Percentiles rank a stretch among this genome's conserved stretches.
These are phyloP conservation scores for Pholis gunnellus DNA, from an alignment of 2,113 vertebrate genomes.

Conservation along the genomic window DNA sequence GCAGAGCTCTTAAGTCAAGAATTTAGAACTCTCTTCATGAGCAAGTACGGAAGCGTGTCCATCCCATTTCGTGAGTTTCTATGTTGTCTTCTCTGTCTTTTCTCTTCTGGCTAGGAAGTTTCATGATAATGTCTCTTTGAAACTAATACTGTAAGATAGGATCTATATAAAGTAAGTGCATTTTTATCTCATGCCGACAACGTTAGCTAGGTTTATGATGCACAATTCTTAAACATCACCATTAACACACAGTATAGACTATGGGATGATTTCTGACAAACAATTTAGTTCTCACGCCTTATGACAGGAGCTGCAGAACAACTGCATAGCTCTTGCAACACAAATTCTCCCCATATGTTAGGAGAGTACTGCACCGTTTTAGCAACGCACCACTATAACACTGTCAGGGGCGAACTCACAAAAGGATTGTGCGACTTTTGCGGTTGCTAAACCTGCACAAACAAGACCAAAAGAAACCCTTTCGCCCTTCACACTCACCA, in stretches of 20 bases:
- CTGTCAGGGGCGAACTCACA: not conserved
- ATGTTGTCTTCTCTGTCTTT: not conserved
- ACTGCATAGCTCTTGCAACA: not conserved
- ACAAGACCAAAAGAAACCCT: not conserved
- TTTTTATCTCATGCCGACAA: not conserved
- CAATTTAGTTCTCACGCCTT: not conserved
- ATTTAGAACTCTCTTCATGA: conserved; percentile 4
- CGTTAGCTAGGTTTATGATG: not conserved
- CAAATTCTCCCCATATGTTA: not conserved
- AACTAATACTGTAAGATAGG: not conserved
- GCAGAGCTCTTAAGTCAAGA: not conserved
- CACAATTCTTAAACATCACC: not conserved
- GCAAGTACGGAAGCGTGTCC: not conserved
- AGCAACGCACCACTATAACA: not conserved
- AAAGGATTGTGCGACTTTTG: not conserved
- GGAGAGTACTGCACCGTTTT: not conserved
- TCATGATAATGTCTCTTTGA: not conserved
- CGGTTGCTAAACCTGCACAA: not conserved
- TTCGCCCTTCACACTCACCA: not conserved
- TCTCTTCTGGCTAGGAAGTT: not conserved
- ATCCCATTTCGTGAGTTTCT: not conserved
- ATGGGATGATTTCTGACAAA: conserved; percentile 1
- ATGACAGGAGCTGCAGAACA: not conserved
- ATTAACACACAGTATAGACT: not conserved
- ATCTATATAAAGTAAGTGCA: not conserved